Percentiles rank a stretch among this genome's conserved stretches.
Conservation (phyloP, 2,888 invertebrate species). For the Sussaba pulchella region DNA sequence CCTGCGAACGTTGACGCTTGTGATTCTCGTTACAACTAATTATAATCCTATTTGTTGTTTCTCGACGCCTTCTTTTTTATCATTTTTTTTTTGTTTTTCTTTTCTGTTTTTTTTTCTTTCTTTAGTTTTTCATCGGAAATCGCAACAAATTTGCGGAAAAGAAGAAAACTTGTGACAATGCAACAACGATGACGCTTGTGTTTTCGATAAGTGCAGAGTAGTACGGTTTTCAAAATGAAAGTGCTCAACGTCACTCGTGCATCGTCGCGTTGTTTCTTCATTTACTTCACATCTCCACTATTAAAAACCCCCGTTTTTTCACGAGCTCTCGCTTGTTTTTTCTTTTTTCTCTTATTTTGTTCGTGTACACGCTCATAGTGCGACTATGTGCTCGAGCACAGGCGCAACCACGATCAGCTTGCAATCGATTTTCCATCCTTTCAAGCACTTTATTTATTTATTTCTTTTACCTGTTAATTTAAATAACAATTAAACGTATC, state of each 20-base stretch:
- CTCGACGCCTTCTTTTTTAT: conserved; percentile 19
- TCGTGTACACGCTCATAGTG: conserved; percentile 58
- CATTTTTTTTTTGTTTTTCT: too few relatives aligned
- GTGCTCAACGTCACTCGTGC: conserved; percentile 25
- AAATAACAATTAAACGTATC: conserved; percentile 18
- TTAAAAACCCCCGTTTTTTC: conserved; percentile 31
- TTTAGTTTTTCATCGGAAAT: conserved; percentile 23
- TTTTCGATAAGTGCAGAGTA: conserved; percentile 16
- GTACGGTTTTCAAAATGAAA: conserved; percentile 24
- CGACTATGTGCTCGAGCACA: conserved; percentile 52
- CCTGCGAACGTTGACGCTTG: conserved; percentile 47
- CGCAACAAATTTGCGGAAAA: conserved; percentile 46
- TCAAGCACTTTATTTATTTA: too few relatives aligned
- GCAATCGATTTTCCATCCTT: conserved; percentile 32
- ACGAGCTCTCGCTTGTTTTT: conserved; percentile 59
- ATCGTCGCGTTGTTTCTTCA: conserved; percentile 36
- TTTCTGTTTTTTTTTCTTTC: neutral
- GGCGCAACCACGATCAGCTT: conserved; percentile 3
- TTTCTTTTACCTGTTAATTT: neutral
- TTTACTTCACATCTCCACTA: conserved; percentile 6
- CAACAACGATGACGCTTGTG: conserved; percentile 29
- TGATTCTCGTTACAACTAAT: conserved; percentile 50
- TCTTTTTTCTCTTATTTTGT: conserved; percentile 40
- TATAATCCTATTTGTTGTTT: conserved; percentile 60
- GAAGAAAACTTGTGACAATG: conserved; percentile 45